Conservation (phyloP, 1,140 invertebrate genomes). For the Cydia fagiglandana region DNA sequence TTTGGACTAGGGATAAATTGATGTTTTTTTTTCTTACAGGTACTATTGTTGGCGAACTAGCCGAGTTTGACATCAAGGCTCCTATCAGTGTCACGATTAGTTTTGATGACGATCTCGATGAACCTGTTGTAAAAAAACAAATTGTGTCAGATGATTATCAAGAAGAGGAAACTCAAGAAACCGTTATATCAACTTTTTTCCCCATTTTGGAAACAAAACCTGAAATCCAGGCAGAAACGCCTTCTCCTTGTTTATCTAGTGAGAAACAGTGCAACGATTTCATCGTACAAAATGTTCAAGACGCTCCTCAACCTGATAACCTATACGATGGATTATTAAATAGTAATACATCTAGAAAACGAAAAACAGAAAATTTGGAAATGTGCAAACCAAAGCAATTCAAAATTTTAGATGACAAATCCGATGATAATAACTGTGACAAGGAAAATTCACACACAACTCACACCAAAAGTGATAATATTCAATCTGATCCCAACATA, state of each 20-base stretch:
- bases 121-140: not conserved
- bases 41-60: not conserved
- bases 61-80: constrained; percentile 5
- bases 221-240: not conserved
- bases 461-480: not conserved
- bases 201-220: not conserved
- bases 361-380: not conserved
- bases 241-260: not conserved
- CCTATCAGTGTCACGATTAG: not conserved
- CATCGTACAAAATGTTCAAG: not conserved
- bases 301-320: not conserved
- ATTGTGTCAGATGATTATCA: not conserved
- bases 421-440: not conserved
- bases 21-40: constrained; percentile 5
- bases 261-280: not conserved
- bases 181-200: not conserved
- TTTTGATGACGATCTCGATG: not conserved
- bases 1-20: not conserved
- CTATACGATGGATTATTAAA: not conserved
- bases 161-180: not conserved
- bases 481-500: not conserved
- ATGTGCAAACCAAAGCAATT: not conserved
- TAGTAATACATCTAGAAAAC: not conserved
- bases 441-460: not conserved
- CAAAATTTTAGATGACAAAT: not conserved